Evolutionary conservation across 1,140 invertebrate species (phyloP).

Genomic region (Drosophila murphyi): DNA sequence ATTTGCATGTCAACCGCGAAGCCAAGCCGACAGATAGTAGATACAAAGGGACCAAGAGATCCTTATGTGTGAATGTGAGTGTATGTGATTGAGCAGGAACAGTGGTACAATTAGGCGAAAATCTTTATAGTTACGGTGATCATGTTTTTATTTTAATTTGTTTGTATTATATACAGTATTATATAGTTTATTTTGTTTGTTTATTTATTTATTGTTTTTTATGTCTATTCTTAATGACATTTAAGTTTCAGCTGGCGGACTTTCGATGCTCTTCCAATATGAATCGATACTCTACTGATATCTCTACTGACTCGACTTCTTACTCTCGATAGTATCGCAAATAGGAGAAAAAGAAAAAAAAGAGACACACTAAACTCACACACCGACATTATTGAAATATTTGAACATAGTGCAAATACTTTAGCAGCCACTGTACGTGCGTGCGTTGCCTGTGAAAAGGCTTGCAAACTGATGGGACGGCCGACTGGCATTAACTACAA

Average conservation of each 20-base stretch:
- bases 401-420: neutral
- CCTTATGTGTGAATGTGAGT: conserved; percentile 26
- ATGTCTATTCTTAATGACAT: too few species aligned
- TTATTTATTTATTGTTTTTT: too few species aligned
- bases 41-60: conserved; percentile 42
- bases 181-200: too few species aligned
- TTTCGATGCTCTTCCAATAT: too few species aligned
- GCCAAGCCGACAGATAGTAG: conserved; percentile 23
- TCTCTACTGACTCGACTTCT: too few species aligned
- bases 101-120: neutral
- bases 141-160: too few species aligned
- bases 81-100: neutral
- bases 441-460: conserved; percentile 57
- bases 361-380: too few species aligned
- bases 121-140: neutral
- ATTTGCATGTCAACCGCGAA: conserved; percentile 73
- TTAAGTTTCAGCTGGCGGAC: too few species aligned
- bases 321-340: too few species aligned
- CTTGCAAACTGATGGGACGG: conserved; percentile 38
- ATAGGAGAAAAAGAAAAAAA: too few species aligned
- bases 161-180: too few species aligned
- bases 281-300: too few species aligned
- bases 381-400: conserved; percentile 1
- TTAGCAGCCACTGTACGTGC: conserved; percentile 52
- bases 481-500: conserved; percentile 72